Conservation (phyloP, 2,797 vertebrate species). For the Micromesistius poutassou region DNA sequence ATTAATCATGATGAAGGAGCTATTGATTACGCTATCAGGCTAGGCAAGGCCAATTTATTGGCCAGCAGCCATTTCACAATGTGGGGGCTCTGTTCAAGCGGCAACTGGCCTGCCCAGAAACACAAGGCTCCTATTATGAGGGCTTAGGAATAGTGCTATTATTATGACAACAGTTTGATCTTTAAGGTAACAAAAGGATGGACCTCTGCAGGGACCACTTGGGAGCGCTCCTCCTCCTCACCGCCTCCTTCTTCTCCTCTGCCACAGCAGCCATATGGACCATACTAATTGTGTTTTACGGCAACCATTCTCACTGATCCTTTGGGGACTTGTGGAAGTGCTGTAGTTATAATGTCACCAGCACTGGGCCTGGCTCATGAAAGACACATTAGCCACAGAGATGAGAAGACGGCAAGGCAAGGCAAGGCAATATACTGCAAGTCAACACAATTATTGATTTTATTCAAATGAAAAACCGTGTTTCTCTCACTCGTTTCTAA, state of each 20-base stretch:
- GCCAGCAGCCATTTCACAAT: constrained; percentile 37
- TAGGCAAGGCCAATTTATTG: constrained; percentile 56
- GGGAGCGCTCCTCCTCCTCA: constrained; percentile 56
- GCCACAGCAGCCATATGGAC: constrained; percentile 71
- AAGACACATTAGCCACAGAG: constrained; percentile 75
- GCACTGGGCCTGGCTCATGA: constrained; percentile 70
- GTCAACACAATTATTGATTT: constrained; percentile 78
- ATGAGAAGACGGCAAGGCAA: constrained; percentile 70
- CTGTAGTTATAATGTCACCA: constrained; percentile 73
- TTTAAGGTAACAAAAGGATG: constrained; percentile 68
- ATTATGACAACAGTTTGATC: constrained; percentile 72
- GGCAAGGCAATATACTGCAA: constrained; percentile 70
- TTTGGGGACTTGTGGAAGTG: constrained; percentile 72
- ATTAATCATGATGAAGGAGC: constrained; percentile 67
- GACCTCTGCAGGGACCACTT: constrained; percentile 51
- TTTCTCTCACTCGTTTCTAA: constrained; percentile 42
- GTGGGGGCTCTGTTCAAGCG: constrained; percentile 43
- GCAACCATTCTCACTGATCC: constrained; percentile 70
- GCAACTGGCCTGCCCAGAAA: constrained; percentile 14
- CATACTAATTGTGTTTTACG: constrained; percentile 75
- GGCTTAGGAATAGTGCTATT: constrained; percentile 55
- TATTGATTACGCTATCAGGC: constrained; percentile 58
- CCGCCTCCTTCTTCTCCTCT: constrained; percentile 57
- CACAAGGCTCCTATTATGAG: neutral
- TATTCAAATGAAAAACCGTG: constrained; percentile 65